phyloP scores from a whole-genome alignment of 2,888 invertebrate genomes.

The Oxycera nigricornis region DNA sequence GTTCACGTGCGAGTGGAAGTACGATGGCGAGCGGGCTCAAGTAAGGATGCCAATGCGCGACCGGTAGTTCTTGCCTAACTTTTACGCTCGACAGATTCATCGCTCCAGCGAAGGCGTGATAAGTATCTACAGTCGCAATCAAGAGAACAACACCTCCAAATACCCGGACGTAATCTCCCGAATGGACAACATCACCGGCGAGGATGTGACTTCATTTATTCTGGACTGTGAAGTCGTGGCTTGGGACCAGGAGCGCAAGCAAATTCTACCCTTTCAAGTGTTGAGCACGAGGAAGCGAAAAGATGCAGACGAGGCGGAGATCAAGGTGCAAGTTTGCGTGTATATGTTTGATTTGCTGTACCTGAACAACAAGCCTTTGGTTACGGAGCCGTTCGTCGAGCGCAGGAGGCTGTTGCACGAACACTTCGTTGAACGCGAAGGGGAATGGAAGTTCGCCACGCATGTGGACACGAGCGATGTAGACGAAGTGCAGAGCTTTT shows the following conservation, averaged over 20 bases:
- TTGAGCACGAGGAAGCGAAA: conserved; percentile 95
- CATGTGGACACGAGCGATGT: conserved; percentile 80
- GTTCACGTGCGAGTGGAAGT: conserved; percentile 99
- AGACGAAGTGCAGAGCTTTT: conserved; percentile 92
- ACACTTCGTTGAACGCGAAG: conserved; percentile 74
- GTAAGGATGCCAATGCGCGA: conserved; percentile 59
- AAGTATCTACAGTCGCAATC: conserved; percentile 92
- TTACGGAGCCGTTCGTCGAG: conserved; percentile 76
- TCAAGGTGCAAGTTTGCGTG: conserved; percentile 84
- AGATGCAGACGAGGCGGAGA: conserved; percentile 66
- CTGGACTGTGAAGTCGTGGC: conserved; percentile 98
- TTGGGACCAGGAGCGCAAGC: conserved; percentile 85
- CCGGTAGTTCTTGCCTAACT: background rate
- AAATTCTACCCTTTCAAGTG: conserved; percentile 95
- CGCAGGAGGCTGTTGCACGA: conserved; percentile 76
- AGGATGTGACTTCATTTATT: conserved; percentile 79
- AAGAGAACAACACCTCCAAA: conserved; percentile 91
- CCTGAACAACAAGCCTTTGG: conserved; percentile 86
- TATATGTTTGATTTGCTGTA: conserved; percentile 96
- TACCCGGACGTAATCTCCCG: conserved; percentile 92
- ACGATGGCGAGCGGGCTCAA: conserved; percentile 98
- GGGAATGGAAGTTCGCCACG: conserved; percentile 89
- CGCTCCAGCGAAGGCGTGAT: conserved; percentile 71
- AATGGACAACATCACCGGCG: conserved; percentile 67
- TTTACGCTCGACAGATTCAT: conserved; percentile 69